Conservation (phyloP, 2,113 vertebrate genomes). For the Microtus ochrogaster region DNA sequence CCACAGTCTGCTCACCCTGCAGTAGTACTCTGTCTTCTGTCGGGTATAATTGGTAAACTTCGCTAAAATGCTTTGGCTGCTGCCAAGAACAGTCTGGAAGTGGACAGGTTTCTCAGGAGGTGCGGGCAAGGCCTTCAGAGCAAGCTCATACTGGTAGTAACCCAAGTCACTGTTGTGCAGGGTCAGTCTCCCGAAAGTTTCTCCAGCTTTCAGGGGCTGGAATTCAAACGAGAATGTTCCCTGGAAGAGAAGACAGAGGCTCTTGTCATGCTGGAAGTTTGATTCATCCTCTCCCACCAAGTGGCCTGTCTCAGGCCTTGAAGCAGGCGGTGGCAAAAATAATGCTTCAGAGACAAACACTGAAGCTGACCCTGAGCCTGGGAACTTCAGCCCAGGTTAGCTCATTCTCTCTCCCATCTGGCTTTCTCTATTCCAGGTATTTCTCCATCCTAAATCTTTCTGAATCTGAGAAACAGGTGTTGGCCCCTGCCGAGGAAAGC, state of each 20-base stretch:
- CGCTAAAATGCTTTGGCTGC: slow-evolving; percentile 84
- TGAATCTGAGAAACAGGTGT: not conserved
- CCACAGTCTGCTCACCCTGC: slow-evolving; percentile 85
- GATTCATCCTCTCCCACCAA: not conserved
- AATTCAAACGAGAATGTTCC: slow-evolving; percentile 89
- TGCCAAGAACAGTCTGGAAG: slow-evolving; percentile 89
- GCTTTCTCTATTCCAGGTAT: not conserved
- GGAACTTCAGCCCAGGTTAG: not conserved
- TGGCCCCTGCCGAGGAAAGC: not conserved
- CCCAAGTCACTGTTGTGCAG: slow-evolving; percentile 89
- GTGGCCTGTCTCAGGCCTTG: not conserved
- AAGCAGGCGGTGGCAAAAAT: not conserved
- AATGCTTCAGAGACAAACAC: not conserved
- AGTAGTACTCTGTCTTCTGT: slow-evolving; percentile 87
- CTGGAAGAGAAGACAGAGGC: slow-evolving; percentile 78
- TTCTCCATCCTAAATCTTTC: not conserved
- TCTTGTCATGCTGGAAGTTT: not conserved
- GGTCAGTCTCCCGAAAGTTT: slow-evolving; percentile 83
- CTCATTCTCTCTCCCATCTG: not conserved
- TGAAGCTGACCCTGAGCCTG: not conserved
- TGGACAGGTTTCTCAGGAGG: slow-evolving; percentile 87
- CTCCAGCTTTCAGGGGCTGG: slow-evolving; percentile 89
- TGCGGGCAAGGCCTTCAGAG: slow-evolving; percentile 85
- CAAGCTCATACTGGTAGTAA: slow-evolving; percentile 89
- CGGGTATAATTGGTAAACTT: slow-evolving; percentile 90